Base-by-base conservation (phyloP, 2,888 invertebrate species). In the Copidosoma aretas region DNA sequence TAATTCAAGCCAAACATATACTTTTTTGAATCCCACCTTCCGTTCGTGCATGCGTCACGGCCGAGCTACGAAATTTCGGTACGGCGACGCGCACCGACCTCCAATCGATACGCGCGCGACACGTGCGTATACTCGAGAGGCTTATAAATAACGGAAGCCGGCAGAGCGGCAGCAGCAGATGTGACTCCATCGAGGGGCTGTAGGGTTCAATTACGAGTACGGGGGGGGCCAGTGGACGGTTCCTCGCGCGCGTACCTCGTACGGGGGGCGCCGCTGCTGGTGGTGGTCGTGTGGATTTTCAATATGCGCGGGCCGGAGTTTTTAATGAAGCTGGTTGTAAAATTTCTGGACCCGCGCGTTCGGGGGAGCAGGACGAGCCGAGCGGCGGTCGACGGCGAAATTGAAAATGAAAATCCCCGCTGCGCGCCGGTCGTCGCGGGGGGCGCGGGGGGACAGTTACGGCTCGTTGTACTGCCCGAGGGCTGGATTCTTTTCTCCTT, bases 281-380 rank as follows among this genome's bases (percentile, higher is more conserved):
- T 41, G 41, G 14, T 8, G 14, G 17, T 46, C 43, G 43, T 17
- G 17, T 14, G 43, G 43, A 46, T 12, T 46, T 12, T 46, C 43
- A 17, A 46, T 46, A 46, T 8, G 43, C 43, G 3, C 3, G 15
- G 14, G 24, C 10, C 21, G 1, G 19, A 65, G 56, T 66, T 66
- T 66, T 66, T 66, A 66, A 66, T 60, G 60, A 66, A 66, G 49
- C 52, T 25, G 24, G 62, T 21, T 49, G 58, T 25, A 60, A 52
- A 65, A 19, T 54, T 59, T 43, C 51, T 21, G 21, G 15, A 17
- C 17, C 1, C 10, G n/a, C 24, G 52, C 21, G 52, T 17, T 12
- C 21, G 43, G 41, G 25, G 56, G 10, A 22, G 22, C 14, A 15
- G 15, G 53, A 14, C 14, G 14, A 24, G 32, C 10, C 1, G 24